Conservation (phyloP, 1,140 invertebrate species). For the Cyclina sinensis region DNA sequence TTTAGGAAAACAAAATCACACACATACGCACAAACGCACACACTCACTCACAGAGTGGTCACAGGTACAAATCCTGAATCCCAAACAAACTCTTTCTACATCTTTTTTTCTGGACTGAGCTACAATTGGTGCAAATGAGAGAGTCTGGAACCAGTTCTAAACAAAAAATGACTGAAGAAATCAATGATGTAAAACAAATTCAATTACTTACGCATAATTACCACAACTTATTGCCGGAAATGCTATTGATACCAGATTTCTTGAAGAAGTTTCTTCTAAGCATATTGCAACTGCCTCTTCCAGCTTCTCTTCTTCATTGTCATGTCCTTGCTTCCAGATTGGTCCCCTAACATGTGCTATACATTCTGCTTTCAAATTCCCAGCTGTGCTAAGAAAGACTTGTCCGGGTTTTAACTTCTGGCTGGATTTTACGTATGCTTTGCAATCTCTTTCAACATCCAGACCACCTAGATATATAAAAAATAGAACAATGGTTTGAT, state of each 20-base stretch:
- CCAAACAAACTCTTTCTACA: background rate
- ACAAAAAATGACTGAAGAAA: background rate
- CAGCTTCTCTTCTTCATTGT: constrained; percentile 46
- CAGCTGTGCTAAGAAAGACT: background rate
- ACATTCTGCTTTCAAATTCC: constrained; percentile 14
- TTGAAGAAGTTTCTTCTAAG: background rate
- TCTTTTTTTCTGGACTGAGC: background rate
- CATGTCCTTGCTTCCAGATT: constrained; percentile 6
- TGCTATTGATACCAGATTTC: constrained; percentile 38
- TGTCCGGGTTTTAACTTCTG: background rate
- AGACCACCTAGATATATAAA: constrained; percentile 22
- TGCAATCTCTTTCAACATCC: background rate
- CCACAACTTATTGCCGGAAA: constrained; percentile 65
- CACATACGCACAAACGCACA: too few relatives aligned
- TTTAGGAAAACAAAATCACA: too few relatives aligned
- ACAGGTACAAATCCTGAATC: too few relatives aligned
- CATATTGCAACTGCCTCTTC: constrained; percentile 3
- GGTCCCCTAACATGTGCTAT: constrained; percentile 55
- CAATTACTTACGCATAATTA: constrained; percentile 10
- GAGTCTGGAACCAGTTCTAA: background rate
- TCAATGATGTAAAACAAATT: background rate
- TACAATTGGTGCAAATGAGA: background rate
- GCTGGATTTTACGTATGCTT: background rate
- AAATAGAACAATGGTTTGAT: too few relatives aligned
- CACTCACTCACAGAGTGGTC: too few relatives aligned